Base-by-base conservation (phyloP, 2,113 vertebrate species). In the Eretmochelys imbricata region DNA sequence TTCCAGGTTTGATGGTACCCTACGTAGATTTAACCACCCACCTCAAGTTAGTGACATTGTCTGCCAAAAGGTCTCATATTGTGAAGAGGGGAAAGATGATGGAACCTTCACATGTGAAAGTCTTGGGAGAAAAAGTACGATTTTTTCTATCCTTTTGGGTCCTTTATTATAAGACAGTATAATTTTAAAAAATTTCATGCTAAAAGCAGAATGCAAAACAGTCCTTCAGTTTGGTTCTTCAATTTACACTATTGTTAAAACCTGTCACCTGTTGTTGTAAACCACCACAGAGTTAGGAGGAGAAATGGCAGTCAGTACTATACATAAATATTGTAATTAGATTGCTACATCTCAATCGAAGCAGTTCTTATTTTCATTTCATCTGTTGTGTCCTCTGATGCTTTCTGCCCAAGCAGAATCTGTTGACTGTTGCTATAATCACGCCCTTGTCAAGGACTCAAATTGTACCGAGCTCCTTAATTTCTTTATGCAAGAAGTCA, bases 191-290 rank as follows among this genome's bases (percentile, higher is more conserved):
- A 82, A 53, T 49, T 76, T 80, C 80, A n/a, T 69, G 35, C 35
- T 69, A 69, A 69, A n/a, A 69, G 65, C 35, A 69, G 17, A 46
- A 48, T 76, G 72, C 13, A 80, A 87, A 89, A 85, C 19, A 89
- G 53, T 85, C 24, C 5, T 59, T 69, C 13, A 3, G 31, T 9
- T 38, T 59, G 16, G 6, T 90, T 10, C 29, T 62, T 92, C 2
- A 0, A 17, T 82, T 54, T 82, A 89, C 10, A 35, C 29, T 76
- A 35, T 1, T 87, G 49, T 38, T 55, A 72, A 83, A 87, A 81
- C 19, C 19, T 59, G 85, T 59, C 19, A 89, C n/a, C 87, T 0
- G 0, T 80, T 0, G 0, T 78, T 75, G 72, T 22, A 75, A 75
- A 42, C 9, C n/a, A 75, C n/a, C 12, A 24, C 69, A 75, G 38